phyloP scores from a whole-genome alignment of 2,797 vertebrate species.

The Rhabdophis nuchalis region DNA sequence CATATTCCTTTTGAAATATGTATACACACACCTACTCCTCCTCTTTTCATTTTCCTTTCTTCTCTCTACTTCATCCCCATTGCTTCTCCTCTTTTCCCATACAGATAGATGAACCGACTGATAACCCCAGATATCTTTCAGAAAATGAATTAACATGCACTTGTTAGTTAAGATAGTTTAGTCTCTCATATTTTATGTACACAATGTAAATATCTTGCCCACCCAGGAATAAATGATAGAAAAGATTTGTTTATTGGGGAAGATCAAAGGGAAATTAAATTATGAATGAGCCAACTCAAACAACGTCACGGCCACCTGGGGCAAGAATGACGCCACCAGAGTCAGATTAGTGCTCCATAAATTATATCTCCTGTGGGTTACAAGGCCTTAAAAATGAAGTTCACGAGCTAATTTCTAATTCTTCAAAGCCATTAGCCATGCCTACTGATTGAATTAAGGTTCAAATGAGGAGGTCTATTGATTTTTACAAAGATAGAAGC shows the following conservation, averaged over 20 bases:
- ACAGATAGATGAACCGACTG: background rate
- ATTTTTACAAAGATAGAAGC: background rate
- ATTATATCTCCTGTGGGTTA: conserved; percentile 13
- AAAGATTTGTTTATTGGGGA: background rate
- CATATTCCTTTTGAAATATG: background rate
- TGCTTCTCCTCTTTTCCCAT: background rate
- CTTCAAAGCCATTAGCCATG: background rate
- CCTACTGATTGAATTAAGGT: background rate
- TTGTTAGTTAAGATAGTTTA: background rate
- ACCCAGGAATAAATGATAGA: background rate
- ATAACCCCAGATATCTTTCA: background rate
- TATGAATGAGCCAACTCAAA: background rate
- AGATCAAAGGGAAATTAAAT: background rate
- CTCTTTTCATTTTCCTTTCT: background rate
- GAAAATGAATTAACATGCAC: background rate
- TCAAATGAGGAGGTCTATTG: background rate
- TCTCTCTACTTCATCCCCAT: background rate
- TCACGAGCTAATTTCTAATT: conserved; percentile 9
- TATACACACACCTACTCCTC: background rate
- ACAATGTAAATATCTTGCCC: background rate
- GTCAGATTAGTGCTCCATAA: conserved; percentile 4
- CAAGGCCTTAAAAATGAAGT: background rate
- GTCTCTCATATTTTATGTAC: background rate
- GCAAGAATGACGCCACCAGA: background rate
- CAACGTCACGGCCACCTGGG: background rate